Evolutionary conservation across 1,140 invertebrate genomes (phyloP).

Genomic region (Thaumatotibia leucotreta): DNA sequence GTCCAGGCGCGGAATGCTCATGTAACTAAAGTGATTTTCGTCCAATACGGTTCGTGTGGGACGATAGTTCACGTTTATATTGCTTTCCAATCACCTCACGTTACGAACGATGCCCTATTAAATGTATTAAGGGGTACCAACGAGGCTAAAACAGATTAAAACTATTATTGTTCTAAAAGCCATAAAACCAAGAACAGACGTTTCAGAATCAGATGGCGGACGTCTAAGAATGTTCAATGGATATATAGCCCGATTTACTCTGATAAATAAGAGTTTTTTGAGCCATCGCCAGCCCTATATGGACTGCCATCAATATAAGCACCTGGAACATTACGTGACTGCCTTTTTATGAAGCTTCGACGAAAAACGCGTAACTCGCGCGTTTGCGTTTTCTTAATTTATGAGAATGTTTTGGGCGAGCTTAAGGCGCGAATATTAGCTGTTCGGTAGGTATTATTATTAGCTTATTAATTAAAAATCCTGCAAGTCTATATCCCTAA

Average conservation of each 20-base stretch:
- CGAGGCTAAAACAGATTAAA: not conserved
- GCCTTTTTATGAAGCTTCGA: not conserved
- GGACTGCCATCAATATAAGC: not conserved
- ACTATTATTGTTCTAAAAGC: not conserved
- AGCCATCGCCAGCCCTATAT: not conserved
- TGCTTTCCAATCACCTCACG: conserved; percentile 21
- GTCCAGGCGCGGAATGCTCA: conserved; percentile 28
- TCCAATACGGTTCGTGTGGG: conserved; percentile 28
- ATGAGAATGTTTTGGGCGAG: no score
- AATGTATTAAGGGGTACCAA: not conserved
- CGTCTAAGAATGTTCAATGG: not conserved
- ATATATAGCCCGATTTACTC: not conserved
- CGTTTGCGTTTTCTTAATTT: not conserved
- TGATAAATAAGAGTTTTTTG: not conserved
- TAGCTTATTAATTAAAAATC: no score
- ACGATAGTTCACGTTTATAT: conserved; percentile 17
- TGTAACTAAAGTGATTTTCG: conserved; percentile 44
- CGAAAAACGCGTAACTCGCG: not conserved
- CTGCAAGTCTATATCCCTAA: no score
- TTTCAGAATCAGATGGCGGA: not conserved
- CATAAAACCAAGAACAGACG: not conserved
- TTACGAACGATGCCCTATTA: conserved; percentile 10
- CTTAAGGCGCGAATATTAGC: no score
- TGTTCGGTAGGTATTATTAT: no score
- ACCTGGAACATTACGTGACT: not conserved